Evolutionary conservation across 2,797 vertebrate species (phyloP), one percentile per base, ranked within the genome.

Genomic region (Carduelis carduelis): DNA sequence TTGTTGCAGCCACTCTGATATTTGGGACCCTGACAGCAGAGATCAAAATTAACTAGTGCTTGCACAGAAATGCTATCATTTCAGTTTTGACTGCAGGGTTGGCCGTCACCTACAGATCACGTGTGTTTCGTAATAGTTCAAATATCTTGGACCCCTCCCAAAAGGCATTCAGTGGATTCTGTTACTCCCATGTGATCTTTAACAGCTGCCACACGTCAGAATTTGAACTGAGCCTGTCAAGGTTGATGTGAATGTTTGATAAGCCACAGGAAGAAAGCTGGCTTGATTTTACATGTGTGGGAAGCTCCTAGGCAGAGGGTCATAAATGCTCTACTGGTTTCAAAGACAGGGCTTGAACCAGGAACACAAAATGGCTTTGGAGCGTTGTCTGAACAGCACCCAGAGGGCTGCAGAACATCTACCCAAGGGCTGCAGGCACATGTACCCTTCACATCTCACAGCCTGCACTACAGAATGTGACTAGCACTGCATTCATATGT

Each of bases 381-480:
- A 55, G 11, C 23, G 2, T 20, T 49, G 14, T 57, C 52, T 52
- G 59, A 59, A 46, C 2, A n/a, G 46, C 17, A 16, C 24, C 55
- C 16, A 24, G 9, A 52, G 32, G 14, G 34, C 11, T 35, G 20
- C 46, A 68, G 63, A 26, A 30, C 18, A 39, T 8, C 35, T 69
- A 18, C 16, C 24, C 19, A 15, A 30, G 41, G 15, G 12, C 44
- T 47, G 34, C 49, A 60, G 35, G 21, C 19, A 46, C 6, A 3
- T 0, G 0, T 35, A 10, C 18, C 32, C 32, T 60, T 87, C 41
- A 4, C 10, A 24, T n/a, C 30, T 53, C 39, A 1, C 27, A 60
- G 50, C 26, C 46, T 39, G 18, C 4, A 23, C 11, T 3, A 14
- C 15, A 49, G 46, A 57, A 49, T 15, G 14, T 14, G 35, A 24